phyloP scores from a whole-genome alignment of 2,797 vertebrate species.

The Gouania willdenowi region DNA sequence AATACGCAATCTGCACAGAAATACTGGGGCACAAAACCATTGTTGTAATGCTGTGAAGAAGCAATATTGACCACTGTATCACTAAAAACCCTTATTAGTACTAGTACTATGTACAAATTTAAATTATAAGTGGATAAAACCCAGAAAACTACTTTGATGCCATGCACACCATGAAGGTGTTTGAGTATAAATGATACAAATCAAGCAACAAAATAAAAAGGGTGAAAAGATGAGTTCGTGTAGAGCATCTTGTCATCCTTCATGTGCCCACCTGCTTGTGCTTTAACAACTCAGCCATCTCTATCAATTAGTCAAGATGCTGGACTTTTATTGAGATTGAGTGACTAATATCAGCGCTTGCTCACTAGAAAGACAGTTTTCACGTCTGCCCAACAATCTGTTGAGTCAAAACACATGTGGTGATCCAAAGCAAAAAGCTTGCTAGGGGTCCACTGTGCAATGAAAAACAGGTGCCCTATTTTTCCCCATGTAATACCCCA shows the following conservation, averaged over 20 bases:
- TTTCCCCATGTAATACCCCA: constrained; percentile 90
- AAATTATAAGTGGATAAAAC: too few species aligned
- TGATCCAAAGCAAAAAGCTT: constrained; percentile 77
- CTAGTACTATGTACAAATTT: too few species aligned
- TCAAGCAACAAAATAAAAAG: constrained; percentile 3
- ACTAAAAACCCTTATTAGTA: too few species aligned
- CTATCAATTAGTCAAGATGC: constrained; percentile 76
- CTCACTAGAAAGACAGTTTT: constrained; percentile 91
- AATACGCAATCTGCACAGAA: too few species aligned
- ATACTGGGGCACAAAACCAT: too few species aligned
- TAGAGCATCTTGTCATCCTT: constrained; percentile 44
- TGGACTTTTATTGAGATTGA: constrained; percentile 79
- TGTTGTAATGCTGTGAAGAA: too few species aligned
- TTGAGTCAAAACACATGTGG: constrained; percentile 89
- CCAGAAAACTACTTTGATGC: too few species aligned
- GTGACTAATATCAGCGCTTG: constrained; percentile 81
- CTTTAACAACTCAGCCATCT: constrained; percentile 67
- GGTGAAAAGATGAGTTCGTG: constrained; percentile 13
- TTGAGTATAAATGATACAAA: constrained; percentile 3
- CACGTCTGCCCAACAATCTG: constrained; percentile 87
- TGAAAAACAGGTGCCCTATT: constrained; percentile 94
- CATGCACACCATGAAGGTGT: too few species aligned
- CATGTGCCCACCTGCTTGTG: constrained; percentile 59
- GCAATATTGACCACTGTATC: too few species aligned
- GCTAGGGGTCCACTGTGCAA: constrained; percentile 85